Percentiles rank a stretch among this genome's conserved stretches.
These are phyloP conservation scores for Heloderma charlesbogerti DNA, from an alignment of 2,113 vertebrate species.

Conservation along the genomic window DNA sequence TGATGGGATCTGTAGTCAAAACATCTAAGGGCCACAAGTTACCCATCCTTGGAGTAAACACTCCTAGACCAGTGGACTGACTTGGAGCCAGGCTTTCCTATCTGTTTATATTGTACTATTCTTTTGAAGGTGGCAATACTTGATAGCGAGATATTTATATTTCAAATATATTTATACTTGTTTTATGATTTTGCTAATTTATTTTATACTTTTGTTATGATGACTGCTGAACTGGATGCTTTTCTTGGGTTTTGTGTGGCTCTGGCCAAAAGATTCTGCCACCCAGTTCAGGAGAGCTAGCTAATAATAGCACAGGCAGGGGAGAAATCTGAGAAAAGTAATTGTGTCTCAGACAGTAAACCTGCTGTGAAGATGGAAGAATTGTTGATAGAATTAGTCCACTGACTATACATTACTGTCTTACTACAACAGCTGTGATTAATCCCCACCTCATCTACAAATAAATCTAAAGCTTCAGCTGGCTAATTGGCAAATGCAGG, in stretches of 20 bases:
- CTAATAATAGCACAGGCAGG: neutral
- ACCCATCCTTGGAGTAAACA: neutral
- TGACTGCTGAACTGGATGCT: neutral
- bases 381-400: constrained; percentile 9
- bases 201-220: neutral
- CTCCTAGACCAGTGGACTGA: neutral
- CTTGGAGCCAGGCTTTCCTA: neutral
- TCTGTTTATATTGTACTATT: neutral
- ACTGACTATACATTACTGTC: neutral
- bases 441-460: neutral
- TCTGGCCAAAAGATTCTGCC: neutral
- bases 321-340: neutral
- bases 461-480: neutral
- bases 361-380: neutral
- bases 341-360: constrained; percentile 2
- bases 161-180: neutral
- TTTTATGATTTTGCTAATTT: neutral
- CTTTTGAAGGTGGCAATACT: neutral
- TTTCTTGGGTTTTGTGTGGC: neutral
- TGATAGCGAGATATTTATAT: neutral
- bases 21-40: too few species aligned
- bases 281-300: neutral
- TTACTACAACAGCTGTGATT: neutral
- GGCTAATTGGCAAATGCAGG: neutral
- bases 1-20: too few species aligned